Evolutionary conservation across 2,113 vertebrate species (phyloP), one percentile per base, ranked within the genome.

Genomic region (Eulemur rufifrons): DNA sequence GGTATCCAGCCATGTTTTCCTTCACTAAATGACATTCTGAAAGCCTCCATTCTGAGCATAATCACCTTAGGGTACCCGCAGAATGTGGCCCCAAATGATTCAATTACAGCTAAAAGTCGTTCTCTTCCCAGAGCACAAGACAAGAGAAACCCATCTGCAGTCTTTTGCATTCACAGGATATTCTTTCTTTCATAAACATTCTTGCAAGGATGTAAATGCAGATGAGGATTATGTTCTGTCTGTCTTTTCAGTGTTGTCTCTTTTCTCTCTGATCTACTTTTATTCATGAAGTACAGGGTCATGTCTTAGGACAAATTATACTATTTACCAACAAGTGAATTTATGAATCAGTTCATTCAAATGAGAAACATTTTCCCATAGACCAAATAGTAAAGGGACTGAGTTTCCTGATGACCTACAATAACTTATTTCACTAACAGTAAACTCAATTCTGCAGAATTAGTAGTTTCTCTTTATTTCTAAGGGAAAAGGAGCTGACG

Each of bases 1-100:
- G 96, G 98, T 97, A 97, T 97, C 98, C 97, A 98, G 98, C 97
- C 98, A 97, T 97, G 97, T 98, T 98, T 98, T 98, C 97, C 97
- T 98, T 98, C 98, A 96, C 97, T 98, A 98, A 98, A 98, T 98
- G 98, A 97, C 97, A 95, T 98, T 98, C 98, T 98, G 98, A 98
- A 98, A 98, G 97, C 98, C 97, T 98, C 97, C 96, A 69, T 98
- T 98, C 98, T 95, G 95, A 98, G 94, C 96, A 92, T 98, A 98
- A 98, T 98, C 98, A 98, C 98, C 97, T 97, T 96, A 98, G 97
- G 98, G 95, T 95, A 96, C 97, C 93, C 97, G 77, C 94, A 86
- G 96, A 98, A 73, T 94, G 88, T 97, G 98, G 95, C 83, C 97
- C 96, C 66, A 80, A 64, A 96, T 98, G 97, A 98, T 98, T 98